These are phyloP conservation scores for Periplaneta americana DNA, from an alignment of 1,140 invertebrate genomes.

Conservation along the genomic window DNA sequence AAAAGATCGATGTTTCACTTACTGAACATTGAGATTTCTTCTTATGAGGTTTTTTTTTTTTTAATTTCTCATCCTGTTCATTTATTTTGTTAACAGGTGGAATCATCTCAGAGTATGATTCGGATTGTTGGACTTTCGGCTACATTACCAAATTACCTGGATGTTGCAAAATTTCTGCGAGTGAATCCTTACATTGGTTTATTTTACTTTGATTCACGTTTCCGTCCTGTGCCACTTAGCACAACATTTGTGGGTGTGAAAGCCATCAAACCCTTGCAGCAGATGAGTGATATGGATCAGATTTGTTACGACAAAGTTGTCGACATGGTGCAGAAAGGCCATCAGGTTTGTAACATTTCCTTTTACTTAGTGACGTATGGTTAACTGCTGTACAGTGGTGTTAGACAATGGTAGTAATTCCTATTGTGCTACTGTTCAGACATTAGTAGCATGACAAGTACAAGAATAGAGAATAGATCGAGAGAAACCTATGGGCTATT, in stretches of 20 bases:
- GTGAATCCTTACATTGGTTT: constrained; percentile 91
- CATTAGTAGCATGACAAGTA: too few relatives aligned
- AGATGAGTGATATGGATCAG: constrained; percentile 82
- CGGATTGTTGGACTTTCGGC: constrained; percentile 96
- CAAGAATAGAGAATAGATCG: too few relatives aligned
- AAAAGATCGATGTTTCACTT: background rate
- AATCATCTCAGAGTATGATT: constrained; percentile 94
- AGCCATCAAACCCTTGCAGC: constrained; percentile 64
- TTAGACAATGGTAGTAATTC: too few relatives aligned
- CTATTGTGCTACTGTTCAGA: too few relatives aligned
- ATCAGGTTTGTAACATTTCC: constrained; percentile 61
- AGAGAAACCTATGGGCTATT: too few relatives aligned
- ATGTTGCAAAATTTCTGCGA: constrained; percentile 90
- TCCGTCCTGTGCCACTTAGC: constrained; percentile 90
- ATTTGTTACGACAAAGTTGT: constrained; percentile 92
- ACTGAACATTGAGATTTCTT: background rate
- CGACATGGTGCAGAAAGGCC: constrained; percentile 79
- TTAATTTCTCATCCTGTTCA: background rate
- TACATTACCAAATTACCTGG: constrained; percentile 95
- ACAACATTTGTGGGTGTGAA: constrained; percentile 93
- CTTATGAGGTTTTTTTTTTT: background rate
- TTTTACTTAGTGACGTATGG: too few relatives aligned
- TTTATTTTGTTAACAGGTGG: constrained; percentile 55
- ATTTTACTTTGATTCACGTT: constrained; percentile 96
- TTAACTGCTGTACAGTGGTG: too few relatives aligned